Base-by-base conservation (phyloP, 2,113 vertebrate species). In the Entelurus aequoreus region DNA sequence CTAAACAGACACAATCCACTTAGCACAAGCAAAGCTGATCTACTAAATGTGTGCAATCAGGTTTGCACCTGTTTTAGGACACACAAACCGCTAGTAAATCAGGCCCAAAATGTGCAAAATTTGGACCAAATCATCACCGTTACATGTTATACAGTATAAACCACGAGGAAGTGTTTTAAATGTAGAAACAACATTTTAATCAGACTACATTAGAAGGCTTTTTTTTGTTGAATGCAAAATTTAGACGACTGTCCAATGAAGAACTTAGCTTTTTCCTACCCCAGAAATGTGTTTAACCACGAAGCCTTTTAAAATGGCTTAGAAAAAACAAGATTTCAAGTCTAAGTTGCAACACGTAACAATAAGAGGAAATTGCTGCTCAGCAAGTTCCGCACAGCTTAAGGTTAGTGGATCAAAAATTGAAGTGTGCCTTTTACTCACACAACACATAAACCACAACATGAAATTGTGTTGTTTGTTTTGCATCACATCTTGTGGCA, bases 331-430 rank as follows among this genome's bases (percentile, higher is more conserved):
- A 53, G 15, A 4, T 6, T 8, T 12, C 1, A 35, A 8, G n/a
- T 53, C 11, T 61, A 35, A 49, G 60, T 79, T 83, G 63, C 76
- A 11, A 80, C 67, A 85, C 40, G 19, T 42, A 1, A 52, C 36
- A n/a, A 61, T 69, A 82, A 82, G 42, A 61, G 75, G 85, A 82
- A 88, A 86, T 71, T 78, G 63, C 38, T 53, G 65, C 55, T 46
- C 0, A 67, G 77, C 62, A 40, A 66, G 72, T 77, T 77, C 69
- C 60, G 8, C 69, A 68, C 37, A 50, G n/a, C 46, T 57, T 38
- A 70, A 74, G 71, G 60, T 80, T 78, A 80, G 14, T 5, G 4
- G 28, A 15, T 12, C 40, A 16, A 62, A 72, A 71, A 68, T 55
- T 74, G 58, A 86, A 74, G 66, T 79, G 53, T 63, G 9, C 5